Conservation (phyloP, 2,888 invertebrate genomes). For the Eupithecia subumbrata region DNA sequence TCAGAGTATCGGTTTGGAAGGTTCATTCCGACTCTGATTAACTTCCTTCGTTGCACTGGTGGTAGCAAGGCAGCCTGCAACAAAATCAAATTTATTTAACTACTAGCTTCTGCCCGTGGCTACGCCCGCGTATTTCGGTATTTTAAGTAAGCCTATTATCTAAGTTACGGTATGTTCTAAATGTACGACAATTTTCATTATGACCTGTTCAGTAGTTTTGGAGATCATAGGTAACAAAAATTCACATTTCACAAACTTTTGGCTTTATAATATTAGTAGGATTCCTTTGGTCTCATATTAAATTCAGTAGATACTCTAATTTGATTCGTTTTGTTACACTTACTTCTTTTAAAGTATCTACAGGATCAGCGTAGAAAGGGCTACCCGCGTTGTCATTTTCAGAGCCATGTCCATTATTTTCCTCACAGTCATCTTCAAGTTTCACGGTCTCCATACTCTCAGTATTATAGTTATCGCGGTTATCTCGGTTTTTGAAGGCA, state of each 20-base stretch:
- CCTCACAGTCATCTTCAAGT: constrained; percentile 71
- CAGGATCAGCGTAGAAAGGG: constrained; percentile 95
- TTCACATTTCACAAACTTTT: too few relatives aligned
- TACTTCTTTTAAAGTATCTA: constrained; percentile 90
- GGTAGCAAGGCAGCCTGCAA: constrained; percentile 70
- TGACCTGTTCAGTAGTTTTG: too few relatives aligned
- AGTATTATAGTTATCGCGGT: constrained; percentile 68
- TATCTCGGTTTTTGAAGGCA: constrained; percentile 70
- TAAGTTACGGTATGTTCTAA: too few relatives aligned
- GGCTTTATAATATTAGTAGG: too few relatives aligned
- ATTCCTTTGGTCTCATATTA: neutral
- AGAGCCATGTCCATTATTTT: constrained; percentile 63
- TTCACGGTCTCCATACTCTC: constrained; percentile 82
- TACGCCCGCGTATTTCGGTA: too few relatives aligned
- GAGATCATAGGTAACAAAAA: too few relatives aligned
- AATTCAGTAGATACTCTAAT: neutral
- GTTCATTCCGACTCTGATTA: constrained; percentile 71
- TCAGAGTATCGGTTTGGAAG: constrained; percentile 85
- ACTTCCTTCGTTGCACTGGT: constrained; percentile 76
- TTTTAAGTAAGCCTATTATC: too few relatives aligned
- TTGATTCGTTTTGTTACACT: constrained; percentile 35
- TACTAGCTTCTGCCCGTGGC: too few relatives aligned
- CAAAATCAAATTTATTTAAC: neutral
- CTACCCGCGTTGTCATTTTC: constrained; percentile 89
- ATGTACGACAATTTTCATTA: too few relatives aligned